These are phyloP conservation scores for Tenthredo distinguenda DNA, from an alignment of 2,888 invertebrate species.

Conservation along the genomic window DNA sequence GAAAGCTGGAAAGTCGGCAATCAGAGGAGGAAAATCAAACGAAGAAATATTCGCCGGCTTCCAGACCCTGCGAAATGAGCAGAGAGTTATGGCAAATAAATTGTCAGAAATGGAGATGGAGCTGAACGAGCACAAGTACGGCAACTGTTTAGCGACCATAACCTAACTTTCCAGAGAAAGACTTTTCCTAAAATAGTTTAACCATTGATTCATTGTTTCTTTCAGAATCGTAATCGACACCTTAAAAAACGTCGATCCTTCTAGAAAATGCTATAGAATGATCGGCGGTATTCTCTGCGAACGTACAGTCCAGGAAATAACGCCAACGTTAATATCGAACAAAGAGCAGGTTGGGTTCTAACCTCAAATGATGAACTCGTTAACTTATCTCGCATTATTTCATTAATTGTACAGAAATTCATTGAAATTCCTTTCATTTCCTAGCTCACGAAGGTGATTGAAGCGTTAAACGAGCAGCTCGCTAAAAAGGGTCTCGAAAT, in stretches of 20 bases:
- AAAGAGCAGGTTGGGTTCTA: slow-evolving; percentile 82
- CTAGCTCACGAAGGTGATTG: slow-evolving; percentile 90
- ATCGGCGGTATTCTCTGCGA: slow-evolving; percentile 97
- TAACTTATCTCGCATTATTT: not conserved
- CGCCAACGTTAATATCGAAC: slow-evolving; percentile 91
- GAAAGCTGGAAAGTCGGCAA: slow-evolving; percentile 66
- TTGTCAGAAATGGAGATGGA: slow-evolving; percentile 96
- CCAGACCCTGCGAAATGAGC: slow-evolving; percentile 92
- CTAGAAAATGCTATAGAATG: slow-evolving; percentile 94
- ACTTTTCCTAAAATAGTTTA: slow-evolving; percentile 22
- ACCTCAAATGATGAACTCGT: not conserved
- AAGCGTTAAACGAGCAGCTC: slow-evolving; percentile 89
- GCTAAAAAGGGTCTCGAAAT: slow-evolving; percentile 93
- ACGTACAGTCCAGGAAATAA: slow-evolving; percentile 93
- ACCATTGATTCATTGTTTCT: slow-evolving; percentile 56
- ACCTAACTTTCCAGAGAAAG: slow-evolving; percentile 60
- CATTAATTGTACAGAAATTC: not conserved
- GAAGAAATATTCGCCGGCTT: slow-evolving; percentile 94
- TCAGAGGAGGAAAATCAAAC: slow-evolving; percentile 69
- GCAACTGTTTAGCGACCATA: slow-evolving; percentile 60
- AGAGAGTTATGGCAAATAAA: slow-evolving; percentile 91
- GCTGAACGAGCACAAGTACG: slow-evolving; percentile 97
- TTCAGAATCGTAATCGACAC: slow-evolving; percentile 96
- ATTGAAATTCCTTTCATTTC: slow-evolving; percentile 63
- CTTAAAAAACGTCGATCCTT: slow-evolving; percentile 89